A percentile compares a stretch with the other conserved stretches of the same genome.
phyloP scores from a whole-genome alignment of 1,140 invertebrate species.

The Maconellicoccus hirsutus region DNA sequence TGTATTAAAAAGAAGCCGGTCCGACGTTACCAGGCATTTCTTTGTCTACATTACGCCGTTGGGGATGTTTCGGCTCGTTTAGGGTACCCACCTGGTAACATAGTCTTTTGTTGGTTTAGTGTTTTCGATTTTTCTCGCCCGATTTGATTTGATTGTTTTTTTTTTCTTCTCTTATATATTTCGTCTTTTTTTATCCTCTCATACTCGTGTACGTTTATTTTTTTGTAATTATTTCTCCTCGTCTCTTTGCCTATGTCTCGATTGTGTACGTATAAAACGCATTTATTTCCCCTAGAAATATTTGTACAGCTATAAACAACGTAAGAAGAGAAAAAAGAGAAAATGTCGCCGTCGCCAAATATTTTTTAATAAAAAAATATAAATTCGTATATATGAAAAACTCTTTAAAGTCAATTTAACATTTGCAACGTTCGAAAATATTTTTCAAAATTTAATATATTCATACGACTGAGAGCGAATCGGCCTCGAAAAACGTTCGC shows the following conservation, averaged over 20 bases:
- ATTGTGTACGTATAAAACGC: too few relatives aligned
- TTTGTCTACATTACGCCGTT: slow-evolving; percentile 3
- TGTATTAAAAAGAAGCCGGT: background rate
- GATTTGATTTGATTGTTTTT: background rate
- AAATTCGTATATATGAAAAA: too few relatives aligned
- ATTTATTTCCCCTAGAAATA: too few relatives aligned
- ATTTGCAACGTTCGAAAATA: background rate
- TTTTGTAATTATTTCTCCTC: background rate
- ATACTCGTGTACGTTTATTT: background rate
- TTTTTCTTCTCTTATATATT: background rate
- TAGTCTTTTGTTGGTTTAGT: slow-evolving; percentile 5
- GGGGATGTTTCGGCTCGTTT: slow-evolving; percentile 1
- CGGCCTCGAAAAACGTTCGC: background rate
- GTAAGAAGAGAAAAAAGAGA: too few relatives aligned
- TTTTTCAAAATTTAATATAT: background rate
- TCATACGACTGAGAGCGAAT: background rate
- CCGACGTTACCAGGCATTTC: background rate
- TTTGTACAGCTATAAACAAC: too few relatives aligned
- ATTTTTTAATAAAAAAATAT: too few relatives aligned
- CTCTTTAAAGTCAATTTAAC: too few relatives aligned
- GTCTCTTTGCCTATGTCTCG: background rate
- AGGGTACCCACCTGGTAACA: slow-evolving; percentile 6
- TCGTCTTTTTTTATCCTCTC: background rate
- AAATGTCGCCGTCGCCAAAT: too few relatives aligned
- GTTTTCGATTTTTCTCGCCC: background rate